A percentile compares a stretch with the other conserved stretches of the same genome.
Conservation (phyloP, 1,140 invertebrate species). For the Drosophila dunni region DNA sequence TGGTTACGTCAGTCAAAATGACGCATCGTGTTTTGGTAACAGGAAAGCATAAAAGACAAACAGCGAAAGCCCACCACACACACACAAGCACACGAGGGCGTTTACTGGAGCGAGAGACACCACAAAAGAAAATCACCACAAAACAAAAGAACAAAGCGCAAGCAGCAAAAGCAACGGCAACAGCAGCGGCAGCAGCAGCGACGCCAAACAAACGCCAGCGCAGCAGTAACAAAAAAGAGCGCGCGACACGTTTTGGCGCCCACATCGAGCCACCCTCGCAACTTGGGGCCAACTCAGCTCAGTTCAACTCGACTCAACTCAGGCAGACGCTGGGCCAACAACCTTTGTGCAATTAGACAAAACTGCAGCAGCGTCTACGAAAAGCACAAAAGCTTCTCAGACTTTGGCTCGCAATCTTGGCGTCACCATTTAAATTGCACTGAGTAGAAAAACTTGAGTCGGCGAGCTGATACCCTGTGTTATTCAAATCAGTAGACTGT, state of each 20-base stretch:
- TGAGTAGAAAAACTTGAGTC: neutral
- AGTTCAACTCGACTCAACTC: slow-evolving; percentile 10
- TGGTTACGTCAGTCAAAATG: slow-evolving; percentile 85
- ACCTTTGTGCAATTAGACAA: slow-evolving; percentile 50
- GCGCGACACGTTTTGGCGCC: slow-evolving; percentile 37
- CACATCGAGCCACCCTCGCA: slow-evolving; percentile 52
- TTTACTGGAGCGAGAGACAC: slow-evolving; percentile 51
- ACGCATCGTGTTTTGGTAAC: slow-evolving; percentile 85
- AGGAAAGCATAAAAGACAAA: slow-evolving; percentile 76
- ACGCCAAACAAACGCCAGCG: slow-evolving; percentile 7
- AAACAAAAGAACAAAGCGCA: slow-evolving; percentile 72
- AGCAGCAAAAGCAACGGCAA: slow-evolving; percentile 22
- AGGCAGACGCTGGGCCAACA: slow-evolving; percentile 20
- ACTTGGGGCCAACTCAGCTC: slow-evolving; percentile 12
- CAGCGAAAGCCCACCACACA: slow-evolving; percentile 6
- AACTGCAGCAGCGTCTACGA: slow-evolving; percentile 49
- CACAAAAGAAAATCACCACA: slow-evolving; percentile 71
- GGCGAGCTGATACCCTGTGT: slow-evolving; percentile 15
- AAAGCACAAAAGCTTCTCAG: slow-evolving; percentile 19
- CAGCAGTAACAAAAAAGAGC: slow-evolving; percentile 27
- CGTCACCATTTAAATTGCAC: slow-evolving; percentile 11
- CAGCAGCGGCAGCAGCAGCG: slow-evolving; percentile 8
- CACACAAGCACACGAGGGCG: slow-evolving; percentile 5
- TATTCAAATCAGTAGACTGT: neutral
- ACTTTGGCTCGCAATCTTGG: slow-evolving; percentile 16